phyloP scores from a whole-genome alignment of 2,113 vertebrate species.

The Eidolon helvum region DNA sequence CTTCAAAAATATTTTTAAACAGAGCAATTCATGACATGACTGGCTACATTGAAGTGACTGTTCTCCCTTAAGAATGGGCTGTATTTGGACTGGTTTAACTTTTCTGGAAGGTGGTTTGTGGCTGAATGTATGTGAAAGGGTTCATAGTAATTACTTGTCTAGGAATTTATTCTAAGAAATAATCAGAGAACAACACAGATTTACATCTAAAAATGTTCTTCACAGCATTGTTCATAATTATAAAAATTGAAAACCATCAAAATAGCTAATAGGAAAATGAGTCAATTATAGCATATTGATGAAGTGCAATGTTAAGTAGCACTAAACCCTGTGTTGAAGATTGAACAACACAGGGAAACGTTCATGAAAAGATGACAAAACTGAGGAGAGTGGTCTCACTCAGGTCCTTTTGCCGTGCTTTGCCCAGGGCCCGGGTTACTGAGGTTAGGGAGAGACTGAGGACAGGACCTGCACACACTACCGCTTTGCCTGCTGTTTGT shows the following conservation, averaged over 20 bases:
- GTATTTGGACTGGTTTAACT: neutral
- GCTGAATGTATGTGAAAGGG: neutral
- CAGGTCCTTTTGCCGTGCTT: neutral
- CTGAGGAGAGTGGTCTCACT: accelerated
- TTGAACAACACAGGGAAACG: too few species aligned
- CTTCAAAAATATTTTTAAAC: accelerated
- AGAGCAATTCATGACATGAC: neutral
- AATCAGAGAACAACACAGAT: neutral
- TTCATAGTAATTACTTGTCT: neutral
- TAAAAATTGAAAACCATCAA: neutral
- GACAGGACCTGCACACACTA: accelerated
- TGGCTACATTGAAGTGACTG: accelerated
- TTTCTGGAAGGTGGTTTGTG: neutral
- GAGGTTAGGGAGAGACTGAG: neutral
- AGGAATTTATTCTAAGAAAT: neutral
- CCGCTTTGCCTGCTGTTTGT: neutral
- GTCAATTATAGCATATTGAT: neutral
- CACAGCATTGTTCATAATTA: neutral
- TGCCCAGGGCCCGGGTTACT: neutral
- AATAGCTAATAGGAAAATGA: neutral
- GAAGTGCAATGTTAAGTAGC: neutral
- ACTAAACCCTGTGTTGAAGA: neutral
- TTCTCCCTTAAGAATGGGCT: neutral
- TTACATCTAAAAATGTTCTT: neutral
- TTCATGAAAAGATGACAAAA: neutral